phyloP scores from a whole-genome alignment of 2,888 invertebrate species.

The Platycnemis pennipes region DNA sequence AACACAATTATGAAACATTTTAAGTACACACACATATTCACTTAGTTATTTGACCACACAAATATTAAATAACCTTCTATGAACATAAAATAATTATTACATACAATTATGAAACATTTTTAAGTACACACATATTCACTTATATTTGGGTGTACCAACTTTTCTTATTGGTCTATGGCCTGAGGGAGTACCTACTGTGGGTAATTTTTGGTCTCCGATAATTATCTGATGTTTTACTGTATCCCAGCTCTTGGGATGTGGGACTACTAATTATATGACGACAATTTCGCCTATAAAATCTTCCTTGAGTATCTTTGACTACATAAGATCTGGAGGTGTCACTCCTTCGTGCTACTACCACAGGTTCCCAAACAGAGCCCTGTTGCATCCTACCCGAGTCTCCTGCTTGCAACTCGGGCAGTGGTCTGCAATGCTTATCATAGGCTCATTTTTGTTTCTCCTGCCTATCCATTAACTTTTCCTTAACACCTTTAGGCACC shows the following conservation, averaged over 20 bases:
- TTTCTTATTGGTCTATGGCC: background rate
- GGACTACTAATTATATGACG: background rate
- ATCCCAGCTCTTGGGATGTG: background rate
- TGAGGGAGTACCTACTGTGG: background rate
- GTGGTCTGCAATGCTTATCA: background rate
- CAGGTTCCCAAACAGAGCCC: background rate
- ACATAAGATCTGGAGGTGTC: background rate
- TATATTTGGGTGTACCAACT: background rate
- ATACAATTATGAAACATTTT: too few relatives aligned
- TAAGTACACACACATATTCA: too few relatives aligned
- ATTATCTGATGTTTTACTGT: background rate
- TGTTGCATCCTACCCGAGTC: background rate
- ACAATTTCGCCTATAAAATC: background rate
- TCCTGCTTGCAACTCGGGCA: background rate
- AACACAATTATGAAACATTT: too few relatives aligned
- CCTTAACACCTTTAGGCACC: background rate
- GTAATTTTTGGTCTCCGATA: background rate
- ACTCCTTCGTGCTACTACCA: background rate
- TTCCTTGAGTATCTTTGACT: background rate
- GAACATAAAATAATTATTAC: too few relatives aligned
- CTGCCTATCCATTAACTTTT: background rate
- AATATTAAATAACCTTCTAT: too few relatives aligned
- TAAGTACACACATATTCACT: background rate
- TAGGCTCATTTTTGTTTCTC: background rate
- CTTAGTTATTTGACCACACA: too few relatives aligned